Percentiles rank a stretch among this genome's conserved stretches.
Conservation (phyloP, 2,113 vertebrate genomes). For the Sinocyclocheilus maitianheensis region DNA sequence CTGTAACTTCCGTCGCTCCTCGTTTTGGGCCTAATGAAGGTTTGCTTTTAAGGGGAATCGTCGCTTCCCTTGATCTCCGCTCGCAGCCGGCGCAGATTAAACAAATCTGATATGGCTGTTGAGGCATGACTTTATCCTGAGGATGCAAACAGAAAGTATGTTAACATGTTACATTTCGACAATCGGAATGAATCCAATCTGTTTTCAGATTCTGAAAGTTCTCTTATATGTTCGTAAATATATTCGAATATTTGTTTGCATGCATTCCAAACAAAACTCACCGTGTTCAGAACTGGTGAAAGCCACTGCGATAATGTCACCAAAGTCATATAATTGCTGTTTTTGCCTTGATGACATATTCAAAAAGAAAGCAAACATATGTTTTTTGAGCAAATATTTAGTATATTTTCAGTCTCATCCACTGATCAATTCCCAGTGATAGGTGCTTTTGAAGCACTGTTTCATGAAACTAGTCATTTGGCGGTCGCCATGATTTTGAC, state of each 20-base stretch:
- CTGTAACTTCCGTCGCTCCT: slow-evolving; percentile 56
- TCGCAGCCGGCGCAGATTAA: slow-evolving; percentile 75
- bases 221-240: neutral
- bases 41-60: slow-evolving; percentile 56
- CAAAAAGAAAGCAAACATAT: neutral
- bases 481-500: no score
- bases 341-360: no score
- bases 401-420: neutral
- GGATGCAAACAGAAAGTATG: slow-evolving; percentile 39
- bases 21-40: slow-evolving; percentile 68
- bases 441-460: no score
- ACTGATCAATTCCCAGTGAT: neutral
- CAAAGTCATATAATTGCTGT: neutral
- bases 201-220: neutral
- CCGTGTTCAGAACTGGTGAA: neutral
- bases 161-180: neutral
- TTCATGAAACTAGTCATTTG: neutral
- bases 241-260: neutral
- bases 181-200: neutral
- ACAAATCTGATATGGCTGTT: slow-evolving; percentile 74
- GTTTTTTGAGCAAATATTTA: neutral
- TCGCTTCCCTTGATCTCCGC: slow-evolving; percentile 65
- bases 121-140: slow-evolving; percentile 70
- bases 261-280: neutral
- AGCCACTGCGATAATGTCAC: neutral